A percentile compares a stretch with the other conserved stretches of the same genome.
Evolutionary conservation across 2,113 vertebrate species (phyloP).

Genomic region (Urocolius indicus): DNA sequence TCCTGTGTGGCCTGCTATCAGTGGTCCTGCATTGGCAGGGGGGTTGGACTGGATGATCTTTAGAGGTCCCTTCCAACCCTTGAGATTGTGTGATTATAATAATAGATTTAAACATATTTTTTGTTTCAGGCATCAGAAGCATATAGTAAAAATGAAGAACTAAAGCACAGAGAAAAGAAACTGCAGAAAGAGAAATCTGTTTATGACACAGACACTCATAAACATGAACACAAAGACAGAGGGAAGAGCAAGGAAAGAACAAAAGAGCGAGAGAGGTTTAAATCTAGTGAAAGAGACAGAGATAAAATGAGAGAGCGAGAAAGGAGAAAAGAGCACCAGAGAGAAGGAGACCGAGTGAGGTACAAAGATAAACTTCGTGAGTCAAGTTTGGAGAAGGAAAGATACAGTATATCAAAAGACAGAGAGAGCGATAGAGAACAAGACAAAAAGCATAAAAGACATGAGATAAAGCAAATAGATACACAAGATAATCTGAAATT

Average conservation of each 20-base stretch:
- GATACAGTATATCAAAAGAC: constrained; percentile 41
- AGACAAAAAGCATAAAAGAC: constrained; percentile 33
- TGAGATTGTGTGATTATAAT: background rate
- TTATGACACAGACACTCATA: background rate
- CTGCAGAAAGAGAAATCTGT: constrained; percentile 23
- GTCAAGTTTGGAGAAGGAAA: constrained; percentile 35
- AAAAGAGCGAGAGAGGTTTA: constrained; percentile 61
- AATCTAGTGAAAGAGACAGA: constrained; percentile 59
- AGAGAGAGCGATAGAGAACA: constrained; percentile 9
- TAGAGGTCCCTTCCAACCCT: too few relatives aligned
- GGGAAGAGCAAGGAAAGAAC: constrained; percentile 63
- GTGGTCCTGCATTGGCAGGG: too few relatives aligned
- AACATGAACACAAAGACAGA: constrained; percentile 50
- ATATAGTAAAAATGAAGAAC: constrained; percentile 65
- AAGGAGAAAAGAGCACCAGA: background rate
- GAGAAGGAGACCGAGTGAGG: background rate
- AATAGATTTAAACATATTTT: background rate
- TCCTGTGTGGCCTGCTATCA: too few relatives aligned
- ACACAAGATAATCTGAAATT: background rate
- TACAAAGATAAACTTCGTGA: constrained; percentile 5
- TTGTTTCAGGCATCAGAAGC: constrained; percentile 50
- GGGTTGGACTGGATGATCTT: too few relatives aligned
- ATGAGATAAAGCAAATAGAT: constrained; percentile 8
- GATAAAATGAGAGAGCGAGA: constrained; percentile 64
- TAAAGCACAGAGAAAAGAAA: constrained; percentile 68